phyloP scores from a whole-genome alignment of 2,797 vertebrate genomes.

The Acanthurus lineatus region DNA sequence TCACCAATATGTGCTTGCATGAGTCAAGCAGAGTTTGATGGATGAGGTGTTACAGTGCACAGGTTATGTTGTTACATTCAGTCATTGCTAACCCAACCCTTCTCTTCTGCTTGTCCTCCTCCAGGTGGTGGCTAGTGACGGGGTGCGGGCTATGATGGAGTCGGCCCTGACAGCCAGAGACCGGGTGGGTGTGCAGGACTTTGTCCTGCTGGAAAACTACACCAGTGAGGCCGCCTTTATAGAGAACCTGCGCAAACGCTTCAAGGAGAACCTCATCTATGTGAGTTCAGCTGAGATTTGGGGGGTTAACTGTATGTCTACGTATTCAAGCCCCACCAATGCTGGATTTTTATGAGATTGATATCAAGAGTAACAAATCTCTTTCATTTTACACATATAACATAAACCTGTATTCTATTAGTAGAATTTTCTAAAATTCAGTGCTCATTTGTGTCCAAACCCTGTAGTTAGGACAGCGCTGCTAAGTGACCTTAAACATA shows the following conservation, averaged over 20 bases:
- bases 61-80: not conserved
- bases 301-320: not conserved
- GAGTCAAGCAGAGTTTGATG: constrained; percentile 4
- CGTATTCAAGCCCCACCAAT: accelerated
- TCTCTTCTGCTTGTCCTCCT: constrained; percentile 14
- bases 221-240: constrained; percentile 97
- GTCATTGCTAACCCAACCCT: constrained; percentile 12
- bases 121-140: constrained; percentile 93
- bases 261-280: constrained; percentile 98
- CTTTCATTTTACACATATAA: not conserved
- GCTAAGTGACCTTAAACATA: no score
- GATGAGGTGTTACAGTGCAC: constrained; percentile 30
- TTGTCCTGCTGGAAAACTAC: constrained; percentile 97
- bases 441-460: no score
- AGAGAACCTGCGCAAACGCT: constrained; percentile 95
- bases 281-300: constrained; percentile 78
- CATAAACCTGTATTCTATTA: not conserved
- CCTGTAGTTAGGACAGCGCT: no score
- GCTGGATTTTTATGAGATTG: not conserved
- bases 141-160: constrained; percentile 95
- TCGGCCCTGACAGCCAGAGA: constrained; percentile 98
- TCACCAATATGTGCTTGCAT: not conserved
- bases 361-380: not conserved
- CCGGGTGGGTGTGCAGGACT: constrained; percentile 97
- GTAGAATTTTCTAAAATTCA: no score